phyloP scores from a whole-genome alignment of 2,888 invertebrate species.

The Myopa testacea region DNA sequence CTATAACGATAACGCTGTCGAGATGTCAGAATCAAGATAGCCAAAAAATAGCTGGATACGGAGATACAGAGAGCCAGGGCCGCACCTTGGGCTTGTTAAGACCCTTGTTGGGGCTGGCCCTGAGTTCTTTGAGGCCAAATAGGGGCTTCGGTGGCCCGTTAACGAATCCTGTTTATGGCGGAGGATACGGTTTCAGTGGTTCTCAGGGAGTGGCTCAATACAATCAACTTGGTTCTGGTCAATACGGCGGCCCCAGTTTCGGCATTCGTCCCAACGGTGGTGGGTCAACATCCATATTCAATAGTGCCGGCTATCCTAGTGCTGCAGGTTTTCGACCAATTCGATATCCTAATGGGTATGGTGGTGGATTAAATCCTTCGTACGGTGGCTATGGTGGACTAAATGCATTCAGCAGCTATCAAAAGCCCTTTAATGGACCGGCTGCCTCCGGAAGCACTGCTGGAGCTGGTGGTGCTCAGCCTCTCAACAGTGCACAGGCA shows the following conservation, averaged over 20 bases:
- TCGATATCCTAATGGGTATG: constrained; percentile 40
- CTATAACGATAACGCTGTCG: no score
- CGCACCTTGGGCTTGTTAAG: constrained; percentile 38
- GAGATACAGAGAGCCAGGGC: constrained; percentile 8
- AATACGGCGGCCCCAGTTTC: constrained; percentile 32
- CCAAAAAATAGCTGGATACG: neutral
- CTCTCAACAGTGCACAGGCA: neutral
- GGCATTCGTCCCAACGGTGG: constrained; percentile 41
- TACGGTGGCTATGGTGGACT: constrained; percentile 35
- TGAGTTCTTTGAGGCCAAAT: constrained; percentile 7
- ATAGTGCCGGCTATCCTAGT: neutral
- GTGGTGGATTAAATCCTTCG: constrained; percentile 7
- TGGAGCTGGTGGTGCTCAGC: neutral
- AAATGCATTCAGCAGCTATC: neutral
- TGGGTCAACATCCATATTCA: neutral
- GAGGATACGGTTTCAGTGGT: constrained; percentile 39
- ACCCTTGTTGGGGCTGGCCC: constrained; percentile 39
- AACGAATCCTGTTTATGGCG: constrained; percentile 3
- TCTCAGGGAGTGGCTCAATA: neutral
- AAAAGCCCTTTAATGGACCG: neutral
- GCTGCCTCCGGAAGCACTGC: neutral
- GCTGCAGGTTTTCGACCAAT: neutral
- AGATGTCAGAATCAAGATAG: no score
- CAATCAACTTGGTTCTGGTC: constrained; percentile 5
- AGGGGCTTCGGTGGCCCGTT: constrained; percentile 9